phyloP scores from a whole-genome alignment of 2,797 vertebrate genomes.

The Phataginus tetradactyla region DNA sequence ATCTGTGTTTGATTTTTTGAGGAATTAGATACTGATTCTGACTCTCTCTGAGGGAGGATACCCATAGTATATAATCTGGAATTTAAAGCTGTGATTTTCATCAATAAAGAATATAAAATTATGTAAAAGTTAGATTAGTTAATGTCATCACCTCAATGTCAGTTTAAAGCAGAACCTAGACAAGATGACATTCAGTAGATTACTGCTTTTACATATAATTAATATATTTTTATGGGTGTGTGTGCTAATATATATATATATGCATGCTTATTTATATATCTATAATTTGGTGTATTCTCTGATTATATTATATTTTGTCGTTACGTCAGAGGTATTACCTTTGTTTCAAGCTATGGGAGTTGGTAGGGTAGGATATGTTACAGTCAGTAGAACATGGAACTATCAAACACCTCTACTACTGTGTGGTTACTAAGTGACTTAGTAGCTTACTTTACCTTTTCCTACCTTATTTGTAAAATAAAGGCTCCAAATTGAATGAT shows the following conservation, averaged over 20 bases:
- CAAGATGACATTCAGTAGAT: background rate
- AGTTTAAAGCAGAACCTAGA: background rate
- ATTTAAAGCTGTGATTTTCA: conserved; percentile 1
- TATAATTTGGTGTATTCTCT: background rate
- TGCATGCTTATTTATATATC: background rate
- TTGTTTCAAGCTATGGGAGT: background rate
- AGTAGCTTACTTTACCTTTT: background rate
- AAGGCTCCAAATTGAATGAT: background rate
- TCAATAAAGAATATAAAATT: background rate
- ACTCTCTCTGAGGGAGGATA: background rate
- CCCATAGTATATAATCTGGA: background rate
- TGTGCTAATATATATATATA: background rate
- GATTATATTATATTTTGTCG: background rate
- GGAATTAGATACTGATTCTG: conserved; percentile 54
- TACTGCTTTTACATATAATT: background rate
- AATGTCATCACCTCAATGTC: background rate
- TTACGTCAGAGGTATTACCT: background rate
- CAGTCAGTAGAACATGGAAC: background rate
- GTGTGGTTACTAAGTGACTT: background rate
- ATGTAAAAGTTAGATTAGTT: conserved; percentile 34
- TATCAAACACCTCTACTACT: background rate
- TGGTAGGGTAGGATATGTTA: background rate
- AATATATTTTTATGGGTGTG: background rate
- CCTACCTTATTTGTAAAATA: background rate
- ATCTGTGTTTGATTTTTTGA: background rate